Conservation (phyloP, 2,797 vertebrate genomes). For the Caiman crocodilus region DNA sequence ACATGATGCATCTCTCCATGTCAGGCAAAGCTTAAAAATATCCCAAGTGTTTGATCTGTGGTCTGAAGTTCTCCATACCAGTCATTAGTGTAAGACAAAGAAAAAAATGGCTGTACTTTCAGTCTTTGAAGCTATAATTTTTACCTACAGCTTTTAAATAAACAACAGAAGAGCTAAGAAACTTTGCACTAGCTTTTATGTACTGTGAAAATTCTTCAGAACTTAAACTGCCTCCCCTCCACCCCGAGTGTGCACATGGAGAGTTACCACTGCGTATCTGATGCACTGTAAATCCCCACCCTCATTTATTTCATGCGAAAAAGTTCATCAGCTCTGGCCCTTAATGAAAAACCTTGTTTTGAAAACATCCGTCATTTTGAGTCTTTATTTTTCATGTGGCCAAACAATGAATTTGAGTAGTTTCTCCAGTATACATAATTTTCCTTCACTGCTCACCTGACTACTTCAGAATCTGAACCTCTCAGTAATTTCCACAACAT, state of each 20-base stretch:
- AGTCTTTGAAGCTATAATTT: background rate
- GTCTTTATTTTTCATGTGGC: accelerated
- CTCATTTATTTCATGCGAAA: accelerated
- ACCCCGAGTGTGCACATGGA: no score
- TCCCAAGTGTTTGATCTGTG: background rate
- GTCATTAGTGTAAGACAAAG: background rate
- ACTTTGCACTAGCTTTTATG: background rate
- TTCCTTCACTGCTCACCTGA: background rate
- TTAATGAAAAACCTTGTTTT: no score
- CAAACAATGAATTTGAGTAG: background rate
- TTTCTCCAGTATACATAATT: background rate
- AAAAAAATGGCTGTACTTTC: background rate
- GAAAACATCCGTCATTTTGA: background rate
- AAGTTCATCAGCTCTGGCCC: background rate
- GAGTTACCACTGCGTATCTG: no score
- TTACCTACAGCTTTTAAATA: background rate
- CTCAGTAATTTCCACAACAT: slow-evolving; percentile 25
- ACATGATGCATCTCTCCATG: background rate
- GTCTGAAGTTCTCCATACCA: background rate
- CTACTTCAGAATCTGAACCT: slow-evolving; percentile 20
- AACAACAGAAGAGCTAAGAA: background rate
- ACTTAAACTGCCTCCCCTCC: no score
- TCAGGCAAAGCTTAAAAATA: background rate
- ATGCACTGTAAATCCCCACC: no score
- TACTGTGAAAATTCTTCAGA: no score